Percentiles rank a stretch among this genome's conserved stretches.
These are phyloP conservation scores for Blastobasis lacticolella DNA, from an alignment of 2,888 invertebrate species.

Conservation along the genomic window DNA sequence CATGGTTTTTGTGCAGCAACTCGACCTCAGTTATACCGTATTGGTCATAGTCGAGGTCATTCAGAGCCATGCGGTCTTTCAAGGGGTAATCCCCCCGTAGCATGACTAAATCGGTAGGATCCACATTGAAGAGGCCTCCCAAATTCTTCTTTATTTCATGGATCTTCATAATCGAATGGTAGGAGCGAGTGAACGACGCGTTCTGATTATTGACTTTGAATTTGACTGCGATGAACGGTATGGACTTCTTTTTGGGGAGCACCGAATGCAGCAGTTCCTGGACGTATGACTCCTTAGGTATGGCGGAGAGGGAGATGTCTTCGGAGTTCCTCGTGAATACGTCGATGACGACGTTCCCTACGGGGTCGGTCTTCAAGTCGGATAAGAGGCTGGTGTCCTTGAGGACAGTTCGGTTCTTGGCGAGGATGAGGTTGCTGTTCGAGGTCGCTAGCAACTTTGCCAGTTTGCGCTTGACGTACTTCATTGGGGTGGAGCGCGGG, in stretches of 20 bases:
- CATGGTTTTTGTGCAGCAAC: slow-evolving; percentile 53
- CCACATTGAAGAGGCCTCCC: slow-evolving; percentile 71
- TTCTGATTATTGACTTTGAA: slow-evolving; percentile 57
- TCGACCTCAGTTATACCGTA: slow-evolving; percentile 66
- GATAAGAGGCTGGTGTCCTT: slow-evolving; percentile 52
- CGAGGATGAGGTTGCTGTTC: slow-evolving; percentile 50
- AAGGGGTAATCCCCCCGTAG: slow-evolving; percentile 56
- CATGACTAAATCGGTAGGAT: slow-evolving; percentile 63
- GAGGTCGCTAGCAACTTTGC: slow-evolving; percentile 54
- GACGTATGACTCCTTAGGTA: slow-evolving; percentile 58
- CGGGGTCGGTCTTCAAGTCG: slow-evolving; percentile 50
- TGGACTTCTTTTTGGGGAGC: slow-evolving; percentile 50
- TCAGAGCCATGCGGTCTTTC: slow-evolving; percentile 54
- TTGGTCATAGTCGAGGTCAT: slow-evolving; percentile 62
- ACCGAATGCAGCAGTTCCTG: slow-evolving; percentile 54
- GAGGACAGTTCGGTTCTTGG: slow-evolving; percentile 57
- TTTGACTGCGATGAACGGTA: slow-evolving; percentile 65
- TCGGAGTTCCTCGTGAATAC: slow-evolving; percentile 61
- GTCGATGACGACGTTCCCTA: slow-evolving; percentile 55
- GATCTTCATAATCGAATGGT: slow-evolving; percentile 67
- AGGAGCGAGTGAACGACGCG: slow-evolving; percentile 66
- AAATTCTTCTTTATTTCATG: slow-evolving; percentile 76
- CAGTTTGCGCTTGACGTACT: slow-evolving; percentile 58
- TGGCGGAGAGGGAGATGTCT: slow-evolving; percentile 48
- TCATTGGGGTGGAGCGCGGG: slow-evolving; percentile 55